Evolutionary conservation across 1,140 invertebrate genomes (phyloP), one percentile per base, ranked within the genome.

Genomic region (Pseudomyrmex gracilis): DNA sequence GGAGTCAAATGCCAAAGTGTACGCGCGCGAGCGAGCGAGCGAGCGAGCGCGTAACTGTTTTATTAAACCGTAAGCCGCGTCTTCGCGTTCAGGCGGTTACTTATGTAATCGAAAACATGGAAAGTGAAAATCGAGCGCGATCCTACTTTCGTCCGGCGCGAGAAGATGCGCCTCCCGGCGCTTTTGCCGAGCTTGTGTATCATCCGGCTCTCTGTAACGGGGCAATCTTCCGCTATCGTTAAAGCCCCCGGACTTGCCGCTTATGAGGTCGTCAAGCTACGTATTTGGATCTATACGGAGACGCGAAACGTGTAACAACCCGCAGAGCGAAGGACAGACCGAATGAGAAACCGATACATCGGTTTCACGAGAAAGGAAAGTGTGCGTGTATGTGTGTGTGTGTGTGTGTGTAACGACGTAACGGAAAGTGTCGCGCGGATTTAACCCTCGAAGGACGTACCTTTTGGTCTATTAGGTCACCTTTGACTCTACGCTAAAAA

Each of bases 21-120:
- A 66, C 55, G 51, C 47, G 67, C 49, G 49, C 49, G 49, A 12
- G 61, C 77, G 34, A 24, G 57, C 77, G 76, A 68, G 86, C 80
- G 85, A 74, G 80, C 84, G 73, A 87, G 58, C 45, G 66, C 66
- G 87, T 93, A 93, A 93, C 92, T 92, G 92, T 93, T 93, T 93
- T 91, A 92, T 93, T 92, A 92, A 88, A 92, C 89, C 92, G 88
- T 91, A 92, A 91, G 90, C 85, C 85, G 83, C 77, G 85, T 80
- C 77, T 84, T 80, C 76, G 76, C 87, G 76, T 87, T 89, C 83
- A 82, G 34, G 76, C 85, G 63, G 87, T 68, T 84, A 82, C 90
- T 93, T 93, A 91, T 90, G 92, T 92, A 93, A 93, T 93, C 91
- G 91, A 93, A 93, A 93, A 93, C 92, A 93, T 90, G 80, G 92